These are phyloP conservation scores for Euclidia mi DNA, from an alignment of 2,888 invertebrate genomes.

Conservation along the genomic window DNA sequence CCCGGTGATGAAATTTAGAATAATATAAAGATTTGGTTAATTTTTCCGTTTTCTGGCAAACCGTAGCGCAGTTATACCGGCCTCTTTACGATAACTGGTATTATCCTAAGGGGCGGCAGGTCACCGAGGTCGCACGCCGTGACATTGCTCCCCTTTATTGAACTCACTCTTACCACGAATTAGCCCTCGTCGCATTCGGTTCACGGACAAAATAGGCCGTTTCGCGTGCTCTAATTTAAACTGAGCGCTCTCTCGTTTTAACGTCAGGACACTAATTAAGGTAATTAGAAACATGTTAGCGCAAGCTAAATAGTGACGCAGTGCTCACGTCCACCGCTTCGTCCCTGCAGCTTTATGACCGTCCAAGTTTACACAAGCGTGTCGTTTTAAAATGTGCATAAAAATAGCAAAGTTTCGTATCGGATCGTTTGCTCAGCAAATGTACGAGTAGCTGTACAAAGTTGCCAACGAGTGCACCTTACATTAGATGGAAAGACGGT, in stretches of 20 bases:
- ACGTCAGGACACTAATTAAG: conserved; percentile 83
- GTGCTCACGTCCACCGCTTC: conserved; percentile 52
- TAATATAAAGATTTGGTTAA: conserved; percentile 50
- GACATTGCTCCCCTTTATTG: conserved; percentile 82
- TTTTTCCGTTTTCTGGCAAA: conserved; percentile 45
- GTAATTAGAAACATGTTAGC: conserved; percentile 83
- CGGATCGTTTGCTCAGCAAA: conserved; percentile 56
- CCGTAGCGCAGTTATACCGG: conserved; percentile 48
- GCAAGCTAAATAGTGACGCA: conserved; percentile 65
- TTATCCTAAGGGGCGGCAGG: conserved; percentile 70
- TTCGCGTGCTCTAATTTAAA: conserved; percentile 83
- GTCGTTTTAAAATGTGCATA: conserved; percentile 33
- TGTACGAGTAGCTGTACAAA: conserved; percentile 56
- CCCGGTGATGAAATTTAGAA: conserved; percentile 30
- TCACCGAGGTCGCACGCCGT: conserved; percentile 68
- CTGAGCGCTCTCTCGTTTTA: conserved; percentile 76
- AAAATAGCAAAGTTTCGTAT: conserved; percentile 41
- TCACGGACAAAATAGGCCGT: conserved; percentile 83
- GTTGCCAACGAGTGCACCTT: conserved; percentile 72
- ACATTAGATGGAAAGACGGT: conserved; percentile 70
- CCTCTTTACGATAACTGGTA: conserved; percentile 72
- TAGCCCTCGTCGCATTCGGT: conserved; percentile 81
- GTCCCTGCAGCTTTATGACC: conserved; percentile 41
- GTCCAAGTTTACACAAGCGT: conserved; percentile 28
- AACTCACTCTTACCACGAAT: conserved; percentile 84